A percentile compares a stretch with the other conserved stretches of the same genome.
Evolutionary conservation across 2,888 invertebrate genomes (phyloP).

Genomic region (Agrochola litura): DNA sequence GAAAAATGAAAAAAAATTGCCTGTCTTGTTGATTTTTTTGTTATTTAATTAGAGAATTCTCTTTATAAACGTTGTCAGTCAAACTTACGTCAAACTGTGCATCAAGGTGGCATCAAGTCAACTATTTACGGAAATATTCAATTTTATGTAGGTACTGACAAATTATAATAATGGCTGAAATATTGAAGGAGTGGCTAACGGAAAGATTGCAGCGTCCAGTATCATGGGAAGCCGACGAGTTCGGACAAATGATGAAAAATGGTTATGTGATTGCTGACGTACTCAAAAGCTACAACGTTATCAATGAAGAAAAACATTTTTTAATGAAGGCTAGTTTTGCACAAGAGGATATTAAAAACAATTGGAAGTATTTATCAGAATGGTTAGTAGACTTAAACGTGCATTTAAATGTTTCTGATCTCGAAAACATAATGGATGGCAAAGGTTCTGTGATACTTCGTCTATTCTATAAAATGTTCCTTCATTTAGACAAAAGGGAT

Average conservation of each 20-base stretch:
- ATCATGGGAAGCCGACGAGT: slow-evolving; percentile 88
- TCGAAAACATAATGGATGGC: slow-evolving; percentile 87
- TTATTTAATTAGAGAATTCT: neutral
- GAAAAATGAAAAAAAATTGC: no score
- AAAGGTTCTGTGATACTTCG: slow-evolving; percentile 88
- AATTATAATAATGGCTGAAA: slow-evolving; percentile 87
- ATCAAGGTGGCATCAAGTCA: neutral
- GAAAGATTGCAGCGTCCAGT: slow-evolving; percentile 89
- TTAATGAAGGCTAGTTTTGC: slow-evolving; percentile 84
- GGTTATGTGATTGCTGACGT: slow-evolving; percentile 90
- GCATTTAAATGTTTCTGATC: slow-evolving; percentile 81
- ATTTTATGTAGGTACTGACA: slow-evolving; percentile 9
- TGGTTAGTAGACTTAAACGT: slow-evolving; percentile 90
- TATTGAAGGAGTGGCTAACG: slow-evolving; percentile 91
- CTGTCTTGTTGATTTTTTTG: neutral
- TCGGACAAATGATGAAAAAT: slow-evolving; percentile 90
- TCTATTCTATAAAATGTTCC: slow-evolving; percentile 91
- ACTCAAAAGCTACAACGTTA: slow-evolving; percentile 90
- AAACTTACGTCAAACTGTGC: slow-evolving; percentile 13
- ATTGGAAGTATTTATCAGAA: slow-evolving; percentile 87
- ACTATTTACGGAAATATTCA: slow-evolving; percentile 11
- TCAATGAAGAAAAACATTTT: slow-evolving; percentile 89
- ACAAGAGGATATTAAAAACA: slow-evolving; percentile 84
- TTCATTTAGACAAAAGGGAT: slow-evolving; percentile 91
- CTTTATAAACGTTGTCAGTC: neutral